These are phyloP conservation scores for Lepidothrix coronata DNA, from an alignment of 2,113 vertebrate species.

Conservation along the genomic window DNA sequence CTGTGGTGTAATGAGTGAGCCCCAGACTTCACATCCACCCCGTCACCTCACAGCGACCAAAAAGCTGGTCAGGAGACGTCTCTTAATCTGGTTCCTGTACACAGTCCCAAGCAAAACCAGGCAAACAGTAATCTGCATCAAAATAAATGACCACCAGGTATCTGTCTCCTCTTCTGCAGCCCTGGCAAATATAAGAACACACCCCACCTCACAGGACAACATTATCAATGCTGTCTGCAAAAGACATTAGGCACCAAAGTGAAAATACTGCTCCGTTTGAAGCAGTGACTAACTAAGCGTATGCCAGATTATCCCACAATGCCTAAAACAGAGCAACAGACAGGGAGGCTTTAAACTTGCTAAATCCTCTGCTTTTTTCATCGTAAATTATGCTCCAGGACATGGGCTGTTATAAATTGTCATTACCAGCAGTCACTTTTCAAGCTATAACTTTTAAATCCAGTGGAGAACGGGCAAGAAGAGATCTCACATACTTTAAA, in stretches of 20 bases:
- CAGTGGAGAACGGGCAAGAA: not conserved
- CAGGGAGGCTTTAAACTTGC: not conserved
- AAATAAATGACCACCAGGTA: not conserved
- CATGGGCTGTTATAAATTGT: not conserved
- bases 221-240: not conserved
- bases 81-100: not conserved
- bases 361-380: slow-evolving; percentile 5
- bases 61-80: not conserved
- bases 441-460: slow-evolving; percentile 28
- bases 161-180: not conserved
- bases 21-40: not conserved
- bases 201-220: not conserved
- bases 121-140: accelerated
- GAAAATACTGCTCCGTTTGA: not conserved
- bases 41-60: not conserved
- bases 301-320: not conserved
- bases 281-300: not conserved
- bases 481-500: slow-evolving; percentile 17
- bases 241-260: not conserved
- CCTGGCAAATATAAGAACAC: not conserved
- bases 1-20: accelerated
- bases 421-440: not conserved
- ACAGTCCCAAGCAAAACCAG: not conserved
- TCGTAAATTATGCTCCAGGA: slow-evolving; percentile 17
- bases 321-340: slow-evolving; percentile 10